These are phyloP conservation scores for Orientallactaga bullata DNA, from an alignment of 2,113 vertebrate genomes.

Conservation along the genomic window DNA sequence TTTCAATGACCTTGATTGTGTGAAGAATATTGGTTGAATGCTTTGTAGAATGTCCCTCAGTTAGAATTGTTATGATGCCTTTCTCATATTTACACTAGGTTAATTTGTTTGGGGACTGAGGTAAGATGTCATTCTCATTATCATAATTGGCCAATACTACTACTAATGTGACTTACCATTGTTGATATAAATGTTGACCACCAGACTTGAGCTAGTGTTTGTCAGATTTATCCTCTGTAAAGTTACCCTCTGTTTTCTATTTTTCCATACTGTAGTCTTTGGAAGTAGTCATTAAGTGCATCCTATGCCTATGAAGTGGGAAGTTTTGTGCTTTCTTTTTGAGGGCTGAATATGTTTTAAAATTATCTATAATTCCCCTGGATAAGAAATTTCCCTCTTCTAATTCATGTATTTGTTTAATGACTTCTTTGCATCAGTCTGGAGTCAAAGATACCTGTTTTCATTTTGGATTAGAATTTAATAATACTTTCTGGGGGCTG, in stretches of 20 bases:
- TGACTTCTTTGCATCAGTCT: not conserved
- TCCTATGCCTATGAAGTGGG: not conserved
- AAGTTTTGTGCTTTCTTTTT: not conserved
- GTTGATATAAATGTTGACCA: not conserved
- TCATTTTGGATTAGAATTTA: not conserved
- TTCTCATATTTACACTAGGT: not conserved
- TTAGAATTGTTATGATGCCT: not conserved
- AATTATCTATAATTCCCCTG: not conserved
- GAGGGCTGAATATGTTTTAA: not conserved
- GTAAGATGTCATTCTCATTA: not conserved
- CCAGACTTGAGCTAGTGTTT: not conserved
- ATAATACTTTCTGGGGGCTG: not conserved
- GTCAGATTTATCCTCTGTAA: not conserved
- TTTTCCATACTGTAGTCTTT: not conserved
- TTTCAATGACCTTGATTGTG: slow-evolving; percentile 2
- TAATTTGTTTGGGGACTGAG: not conserved
- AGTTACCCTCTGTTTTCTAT: not conserved
- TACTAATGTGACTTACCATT: not conserved
- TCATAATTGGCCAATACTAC: too few species aligned
- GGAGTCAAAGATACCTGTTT: not conserved
- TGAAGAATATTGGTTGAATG: not conserved
- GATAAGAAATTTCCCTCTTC: not conserved
- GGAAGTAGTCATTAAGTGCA: not conserved
- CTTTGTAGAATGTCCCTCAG: not conserved
- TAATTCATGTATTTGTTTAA: not conserved